These are phyloP conservation scores for Thymelicus sylvestris DNA, from an alignment of 2,888 invertebrate species.

Conservation along the genomic window DNA sequence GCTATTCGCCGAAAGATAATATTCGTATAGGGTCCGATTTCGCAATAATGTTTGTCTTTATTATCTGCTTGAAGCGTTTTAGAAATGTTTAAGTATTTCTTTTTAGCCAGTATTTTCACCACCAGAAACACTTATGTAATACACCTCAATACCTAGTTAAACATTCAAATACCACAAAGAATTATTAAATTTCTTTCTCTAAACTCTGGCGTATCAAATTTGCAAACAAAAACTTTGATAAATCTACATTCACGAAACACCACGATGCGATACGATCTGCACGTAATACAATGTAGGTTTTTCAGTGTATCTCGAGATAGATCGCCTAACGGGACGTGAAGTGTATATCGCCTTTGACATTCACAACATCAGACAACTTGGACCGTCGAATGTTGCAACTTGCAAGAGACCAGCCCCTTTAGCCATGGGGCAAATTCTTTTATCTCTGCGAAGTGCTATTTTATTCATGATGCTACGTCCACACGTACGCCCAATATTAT, in stretches of 20 bases:
- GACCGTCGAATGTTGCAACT: slow-evolving; percentile 28
- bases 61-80: too few species aligned
- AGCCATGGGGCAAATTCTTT: not conserved
- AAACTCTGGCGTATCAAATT: slow-evolving; percentile 10
- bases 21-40: too few species aligned
- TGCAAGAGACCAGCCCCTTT: slow-evolving; percentile 24
- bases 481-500: not conserved
- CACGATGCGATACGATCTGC: slow-evolving; percentile 30
- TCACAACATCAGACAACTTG: slow-evolving; percentile 36
- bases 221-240: slow-evolving; percentile 27
- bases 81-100: too few species aligned
- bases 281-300: slow-evolving; percentile 38
- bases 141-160: not conserved
- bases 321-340: slow-evolving; percentile 36
- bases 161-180: not conserved
- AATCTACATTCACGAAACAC: slow-evolving; percentile 30
- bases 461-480: not conserved
- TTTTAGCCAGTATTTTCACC: not conserved
- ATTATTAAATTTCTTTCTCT: not conserved
- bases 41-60: too few species aligned
- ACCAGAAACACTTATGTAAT: not conserved
- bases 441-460: not conserved
- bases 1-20: too few species aligned
- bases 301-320: slow-evolving; percentile 33
- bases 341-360: slow-evolving; percentile 37